Evolutionary conservation across 2,888 invertebrate species (phyloP).

Genomic region (Camponotus fellah): DNA sequence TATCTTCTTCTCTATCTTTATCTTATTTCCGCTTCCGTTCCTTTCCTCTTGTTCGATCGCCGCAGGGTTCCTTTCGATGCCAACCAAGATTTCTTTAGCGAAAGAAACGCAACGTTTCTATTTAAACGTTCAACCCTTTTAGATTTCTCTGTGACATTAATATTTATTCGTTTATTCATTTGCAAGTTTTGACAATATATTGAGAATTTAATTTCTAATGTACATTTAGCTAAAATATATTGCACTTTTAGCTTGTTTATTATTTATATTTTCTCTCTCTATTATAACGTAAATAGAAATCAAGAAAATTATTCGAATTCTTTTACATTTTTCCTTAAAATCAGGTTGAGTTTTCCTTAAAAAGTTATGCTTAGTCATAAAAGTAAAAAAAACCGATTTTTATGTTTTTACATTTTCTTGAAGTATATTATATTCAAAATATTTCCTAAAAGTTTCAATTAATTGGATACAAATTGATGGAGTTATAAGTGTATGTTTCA

Average conservation of each 20-base stretch:
- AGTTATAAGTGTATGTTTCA: too few relatives aligned
- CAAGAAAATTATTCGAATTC: neutral
- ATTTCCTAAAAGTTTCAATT: too few relatives aligned
- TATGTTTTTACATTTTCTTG: too few relatives aligned
- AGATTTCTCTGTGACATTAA: neutral
- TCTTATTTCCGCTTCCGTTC: slow-evolving; percentile 14
- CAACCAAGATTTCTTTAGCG: neutral
- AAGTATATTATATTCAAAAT: too few relatives aligned
- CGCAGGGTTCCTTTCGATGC: slow-evolving; percentile 47
- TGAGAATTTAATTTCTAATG: neutral
- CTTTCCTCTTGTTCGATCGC: slow-evolving; percentile 43
- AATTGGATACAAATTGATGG: too few relatives aligned
- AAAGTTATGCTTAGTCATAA: too few relatives aligned
- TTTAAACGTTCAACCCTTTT: neutral
- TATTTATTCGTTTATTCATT: neutral
- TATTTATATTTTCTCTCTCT: neutral
- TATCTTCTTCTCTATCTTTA: neutral
- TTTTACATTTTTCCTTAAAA: neutral
- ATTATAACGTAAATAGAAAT: neutral
- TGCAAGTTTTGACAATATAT: neutral
- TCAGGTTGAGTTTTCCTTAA: neutral
- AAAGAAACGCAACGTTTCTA: neutral
- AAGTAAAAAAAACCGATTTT: too few relatives aligned
- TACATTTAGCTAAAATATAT: neutral
- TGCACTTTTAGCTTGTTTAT: neutral